Conservation (phyloP, 2,888 invertebrate species). For the Lapara coniferarum region DNA sequence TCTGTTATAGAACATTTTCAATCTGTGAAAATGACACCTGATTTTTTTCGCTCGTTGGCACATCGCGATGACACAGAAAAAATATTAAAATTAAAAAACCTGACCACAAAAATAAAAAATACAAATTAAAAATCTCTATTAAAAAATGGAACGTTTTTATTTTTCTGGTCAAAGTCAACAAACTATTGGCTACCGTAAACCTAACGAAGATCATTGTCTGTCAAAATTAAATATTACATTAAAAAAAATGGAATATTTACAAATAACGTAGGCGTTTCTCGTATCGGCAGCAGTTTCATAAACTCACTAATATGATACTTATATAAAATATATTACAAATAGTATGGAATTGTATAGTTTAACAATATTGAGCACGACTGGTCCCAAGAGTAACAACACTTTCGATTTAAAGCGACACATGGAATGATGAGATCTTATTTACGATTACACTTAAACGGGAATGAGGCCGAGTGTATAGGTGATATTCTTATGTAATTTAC, state of each 20-base stretch:
- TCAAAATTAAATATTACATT: constrained; percentile 63
- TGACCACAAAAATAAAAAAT: constrained; percentile 51
- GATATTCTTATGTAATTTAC: background rate
- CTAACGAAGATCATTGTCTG: constrained; percentile 77
- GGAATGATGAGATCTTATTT: constrained; percentile 81
- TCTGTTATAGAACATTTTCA: constrained; percentile 33
- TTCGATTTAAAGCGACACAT: constrained; percentile 66
- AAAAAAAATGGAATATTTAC: constrained; percentile 51
- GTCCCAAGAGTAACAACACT: constrained; percentile 54
- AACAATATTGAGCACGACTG: constrained; percentile 65
- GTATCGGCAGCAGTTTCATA: constrained; percentile 54
- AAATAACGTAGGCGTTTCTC: constrained; percentile 48
- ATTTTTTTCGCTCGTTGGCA: constrained; percentile 72
- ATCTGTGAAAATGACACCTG: constrained; percentile 46
- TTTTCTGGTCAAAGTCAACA: constrained; percentile 24
- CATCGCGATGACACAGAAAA: constrained; percentile 75
- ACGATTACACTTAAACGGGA: constrained; percentile 22
- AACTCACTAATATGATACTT: constrained; percentile 45
- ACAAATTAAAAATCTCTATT: constrained; percentile 40
- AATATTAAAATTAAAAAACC: constrained; percentile 49
- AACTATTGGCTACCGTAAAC: constrained; percentile 52
- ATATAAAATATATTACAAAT: constrained; percentile 40
- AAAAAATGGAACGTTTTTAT: constrained; percentile 16
- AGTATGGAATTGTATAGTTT: constrained; percentile 43
- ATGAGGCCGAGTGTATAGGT: background rate